phyloP scores from a whole-genome alignment of 2,797 vertebrate genomes.

The Hypotaenidia okinawae region DNA sequence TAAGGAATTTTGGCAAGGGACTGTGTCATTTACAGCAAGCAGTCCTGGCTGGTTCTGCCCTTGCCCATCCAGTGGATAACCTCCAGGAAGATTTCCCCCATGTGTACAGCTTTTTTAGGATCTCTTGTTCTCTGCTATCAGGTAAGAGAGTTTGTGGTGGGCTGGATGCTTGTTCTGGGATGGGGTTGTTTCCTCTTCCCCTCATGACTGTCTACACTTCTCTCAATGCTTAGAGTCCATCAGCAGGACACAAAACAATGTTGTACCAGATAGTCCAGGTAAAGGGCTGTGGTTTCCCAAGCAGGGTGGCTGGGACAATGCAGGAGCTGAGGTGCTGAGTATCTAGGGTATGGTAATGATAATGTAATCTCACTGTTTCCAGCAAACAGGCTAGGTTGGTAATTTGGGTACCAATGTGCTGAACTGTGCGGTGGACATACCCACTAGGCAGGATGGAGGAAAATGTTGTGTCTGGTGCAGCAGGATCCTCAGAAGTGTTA shows the following conservation, averaged over 20 bases:
- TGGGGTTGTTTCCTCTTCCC: rapidly evolving
- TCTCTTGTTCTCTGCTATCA: neutral
- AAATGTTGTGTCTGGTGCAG: neutral
- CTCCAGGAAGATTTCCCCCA: neutral
- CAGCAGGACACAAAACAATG: neutral
- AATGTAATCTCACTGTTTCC: neutral
- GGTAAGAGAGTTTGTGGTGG: neutral
- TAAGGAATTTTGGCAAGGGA: neutral
- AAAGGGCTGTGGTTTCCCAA: neutral
- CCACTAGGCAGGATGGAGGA: neutral
- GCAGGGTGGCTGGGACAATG: neutral
- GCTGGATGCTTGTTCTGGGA: neutral
- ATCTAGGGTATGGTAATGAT: neutral
- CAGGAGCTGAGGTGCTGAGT: neutral
- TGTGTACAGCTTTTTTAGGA: neutral
- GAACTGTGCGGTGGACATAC: neutral
- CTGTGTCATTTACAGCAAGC: neutral
- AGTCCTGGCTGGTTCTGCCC: neutral
- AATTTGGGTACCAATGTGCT: neutral
- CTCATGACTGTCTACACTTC: neutral
- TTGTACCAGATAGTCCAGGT: neutral
- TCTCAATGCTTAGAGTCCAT: rapidly evolving
- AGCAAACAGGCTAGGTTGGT: neutral
- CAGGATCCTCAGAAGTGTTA: neutral
- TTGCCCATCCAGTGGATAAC: neutral